phyloP scores from a whole-genome alignment of 2,888 invertebrate genomes.

The Griposia aprilina region DNA sequence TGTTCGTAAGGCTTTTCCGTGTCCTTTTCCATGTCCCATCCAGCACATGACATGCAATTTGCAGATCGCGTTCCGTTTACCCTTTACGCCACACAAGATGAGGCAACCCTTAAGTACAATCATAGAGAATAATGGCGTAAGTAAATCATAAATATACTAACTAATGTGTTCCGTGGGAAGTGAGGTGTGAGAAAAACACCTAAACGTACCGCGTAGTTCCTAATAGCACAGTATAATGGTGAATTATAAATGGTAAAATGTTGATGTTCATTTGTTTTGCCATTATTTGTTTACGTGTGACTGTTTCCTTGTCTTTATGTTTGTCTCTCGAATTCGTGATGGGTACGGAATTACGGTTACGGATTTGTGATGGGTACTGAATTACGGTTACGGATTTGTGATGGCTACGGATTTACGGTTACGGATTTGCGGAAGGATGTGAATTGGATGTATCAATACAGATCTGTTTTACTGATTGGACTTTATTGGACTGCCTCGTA shows the following conservation, averaged over 20 bases:
- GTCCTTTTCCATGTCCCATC: neutral
- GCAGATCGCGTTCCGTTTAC: conserved; percentile 35
- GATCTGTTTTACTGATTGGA: too few relatives aligned
- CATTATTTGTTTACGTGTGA: conserved; percentile 31
- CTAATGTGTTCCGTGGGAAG: conserved; percentile 78
- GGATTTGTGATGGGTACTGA: neutral
- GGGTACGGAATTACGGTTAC: neutral
- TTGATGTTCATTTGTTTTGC: conserved; percentile 21
- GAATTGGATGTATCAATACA: too few relatives aligned
- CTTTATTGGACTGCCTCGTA: too few relatives aligned
- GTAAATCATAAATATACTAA: conserved; percentile 74
- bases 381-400: too few relatives aligned
- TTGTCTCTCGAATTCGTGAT: conserved; percentile 24
- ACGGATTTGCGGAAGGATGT: too few relatives aligned
- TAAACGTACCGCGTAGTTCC: conserved; percentile 46
- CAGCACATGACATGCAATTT: neutral
- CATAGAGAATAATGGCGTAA: conserved; percentile 75
- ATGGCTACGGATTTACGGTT: too few relatives aligned
- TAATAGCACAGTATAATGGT: conserved; percentile 44
- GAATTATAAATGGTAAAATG: conserved; percentile 30
- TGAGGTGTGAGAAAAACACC: conserved; percentile 71
- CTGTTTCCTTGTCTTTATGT: conserved; percentile 45
- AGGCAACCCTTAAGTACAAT: conserved; percentile 72
- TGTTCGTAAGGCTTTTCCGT: too few relatives aligned
- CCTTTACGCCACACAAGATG: conserved; percentile 56